These are phyloP conservation scores for Syngnathus floridae DNA, from an alignment of 2,113 vertebrate species.

Conservation along the genomic window DNA sequence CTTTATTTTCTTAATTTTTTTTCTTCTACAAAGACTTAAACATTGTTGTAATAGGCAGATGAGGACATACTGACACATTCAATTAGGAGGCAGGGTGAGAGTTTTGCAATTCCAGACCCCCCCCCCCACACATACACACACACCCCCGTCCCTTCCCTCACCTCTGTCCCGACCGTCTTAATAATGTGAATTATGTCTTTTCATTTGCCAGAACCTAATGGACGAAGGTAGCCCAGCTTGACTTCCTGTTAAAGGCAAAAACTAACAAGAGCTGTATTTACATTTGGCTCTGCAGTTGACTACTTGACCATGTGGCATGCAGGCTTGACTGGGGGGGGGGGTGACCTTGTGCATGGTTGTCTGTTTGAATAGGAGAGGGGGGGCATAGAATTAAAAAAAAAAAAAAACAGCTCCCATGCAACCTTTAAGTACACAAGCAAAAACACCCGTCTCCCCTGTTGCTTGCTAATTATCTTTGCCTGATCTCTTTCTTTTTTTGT, in stretches of 20 bases:
- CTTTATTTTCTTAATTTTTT: slow-evolving; percentile 17
- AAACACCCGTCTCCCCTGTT: slow-evolving; percentile 3
- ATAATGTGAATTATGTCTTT: slow-evolving; percentile 54
- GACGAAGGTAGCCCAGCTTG: slow-evolving; percentile 49
- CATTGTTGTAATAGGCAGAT: slow-evolving; percentile 30
- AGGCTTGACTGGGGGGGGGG: slow-evolving; percentile 9
- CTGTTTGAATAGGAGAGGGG: slow-evolving; percentile 23
- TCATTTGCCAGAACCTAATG: slow-evolving; percentile 47
- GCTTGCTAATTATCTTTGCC: not conserved
- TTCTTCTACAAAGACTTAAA: slow-evolving; percentile 35
- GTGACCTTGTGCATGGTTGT: slow-evolving; percentile 32
- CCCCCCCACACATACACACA: not conserved
- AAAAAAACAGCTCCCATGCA: not conserved
- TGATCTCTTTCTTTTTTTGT: not conserved
- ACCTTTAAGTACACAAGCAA: slow-evolving; percentile 30
- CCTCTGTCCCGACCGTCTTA: slow-evolving; percentile 32
- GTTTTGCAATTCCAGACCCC: slow-evolving; percentile 16
- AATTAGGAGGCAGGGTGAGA: slow-evolving; percentile 44
- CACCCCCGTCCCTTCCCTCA: not conserved
- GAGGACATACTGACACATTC: slow-evolving; percentile 51
- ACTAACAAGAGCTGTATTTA: slow-evolving; percentile 53
- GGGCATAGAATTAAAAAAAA: slow-evolving; percentile 1
- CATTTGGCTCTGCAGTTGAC: slow-evolving; percentile 25
- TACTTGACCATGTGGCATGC: slow-evolving; percentile 44
- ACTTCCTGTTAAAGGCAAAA: slow-evolving; percentile 52